Evolutionary conservation across 2,888 invertebrate species (phyloP).

Genomic region (Vannuccia rotundouncinata): DNA sequence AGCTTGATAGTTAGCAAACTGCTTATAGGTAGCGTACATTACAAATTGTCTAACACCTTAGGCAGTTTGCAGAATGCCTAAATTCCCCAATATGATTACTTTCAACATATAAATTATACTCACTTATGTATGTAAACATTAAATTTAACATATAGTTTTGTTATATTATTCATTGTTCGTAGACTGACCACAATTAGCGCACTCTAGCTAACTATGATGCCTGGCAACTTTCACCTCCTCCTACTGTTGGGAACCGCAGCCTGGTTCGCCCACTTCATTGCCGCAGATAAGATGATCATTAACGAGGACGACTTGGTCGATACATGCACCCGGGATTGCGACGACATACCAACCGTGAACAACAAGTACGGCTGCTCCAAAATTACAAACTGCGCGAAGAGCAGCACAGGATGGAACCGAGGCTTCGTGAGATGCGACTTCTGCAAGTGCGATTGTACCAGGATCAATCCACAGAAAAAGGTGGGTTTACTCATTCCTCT

Average conservation of each 20-base stretch:
- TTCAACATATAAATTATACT: too few species aligned
- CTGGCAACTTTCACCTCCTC: background rate
- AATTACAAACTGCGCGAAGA: background rate
- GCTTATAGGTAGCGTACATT: too few species aligned
- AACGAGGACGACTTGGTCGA: conserved; percentile 23
- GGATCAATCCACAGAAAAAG: background rate
- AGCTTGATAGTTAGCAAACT: too few species aligned
- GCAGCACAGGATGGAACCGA: background rate
- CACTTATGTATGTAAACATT: too few species aligned
- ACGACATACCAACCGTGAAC: background rate
- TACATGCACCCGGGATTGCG: conserved; percentile 3
- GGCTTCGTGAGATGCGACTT: conserved; percentile 27
- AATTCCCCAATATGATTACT: too few species aligned
- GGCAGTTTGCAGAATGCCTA: too few species aligned
- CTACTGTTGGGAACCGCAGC: background rate
- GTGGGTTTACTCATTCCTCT: background rate
- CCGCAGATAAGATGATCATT: background rate
- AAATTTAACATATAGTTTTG: too few species aligned
- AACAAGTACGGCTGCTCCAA: conserved; percentile 12
- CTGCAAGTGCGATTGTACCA: conserved; percentile 9
- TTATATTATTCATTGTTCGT: too few species aligned
- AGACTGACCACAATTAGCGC: too few species aligned
- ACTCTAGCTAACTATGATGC: too few species aligned
- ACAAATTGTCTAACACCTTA: too few species aligned
- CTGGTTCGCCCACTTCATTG: too few species aligned